These are phyloP conservation scores for Phylloscopus trochilus DNA, from an alignment of 2,113 vertebrate genomes.

Conservation along the genomic window DNA sequence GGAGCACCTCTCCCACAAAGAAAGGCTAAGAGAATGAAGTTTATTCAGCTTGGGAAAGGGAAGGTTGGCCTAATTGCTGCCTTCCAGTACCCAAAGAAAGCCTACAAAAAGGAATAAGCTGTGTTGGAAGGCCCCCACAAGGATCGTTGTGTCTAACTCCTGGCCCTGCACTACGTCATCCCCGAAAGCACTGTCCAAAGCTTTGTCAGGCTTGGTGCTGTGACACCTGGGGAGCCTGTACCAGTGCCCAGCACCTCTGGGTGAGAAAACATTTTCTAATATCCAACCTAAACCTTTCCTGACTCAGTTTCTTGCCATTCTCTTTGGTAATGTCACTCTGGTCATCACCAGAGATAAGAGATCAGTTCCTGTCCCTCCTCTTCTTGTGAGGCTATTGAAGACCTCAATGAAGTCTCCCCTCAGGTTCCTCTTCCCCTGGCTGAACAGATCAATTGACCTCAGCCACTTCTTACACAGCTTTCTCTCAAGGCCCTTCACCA, in stretches of 20 bases:
- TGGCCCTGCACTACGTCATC: not conserved
- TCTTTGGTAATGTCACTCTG: not conserved
- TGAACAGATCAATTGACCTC: not conserved
- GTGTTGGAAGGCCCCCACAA: not conserved
- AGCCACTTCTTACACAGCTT: not conserved
- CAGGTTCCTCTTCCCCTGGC: not conserved
- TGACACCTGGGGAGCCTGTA: not conserved
- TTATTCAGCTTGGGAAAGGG: not conserved
- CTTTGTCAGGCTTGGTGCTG: not conserved
- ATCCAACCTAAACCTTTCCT: not conserved
- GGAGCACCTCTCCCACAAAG: not conserved
- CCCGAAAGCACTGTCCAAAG: too few species aligned
- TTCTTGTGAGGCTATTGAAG: not conserved
- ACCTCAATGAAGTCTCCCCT: rapidly evolving
- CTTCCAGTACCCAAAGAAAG: not conserved
- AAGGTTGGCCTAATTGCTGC: not conserved
- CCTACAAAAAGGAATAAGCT: not conserved
- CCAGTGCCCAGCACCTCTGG: not conserved
- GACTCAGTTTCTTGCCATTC: not conserved
- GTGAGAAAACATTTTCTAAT: not conserved
- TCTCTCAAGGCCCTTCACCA: too few species aligned
- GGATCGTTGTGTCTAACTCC: not conserved
- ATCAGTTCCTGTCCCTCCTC: not conserved
- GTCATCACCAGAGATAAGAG: not conserved
- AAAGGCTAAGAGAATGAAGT: not conserved